phyloP scores from a whole-genome alignment of 1,140 invertebrate species.

The Thaumetopoea pityocampa region DNA sequence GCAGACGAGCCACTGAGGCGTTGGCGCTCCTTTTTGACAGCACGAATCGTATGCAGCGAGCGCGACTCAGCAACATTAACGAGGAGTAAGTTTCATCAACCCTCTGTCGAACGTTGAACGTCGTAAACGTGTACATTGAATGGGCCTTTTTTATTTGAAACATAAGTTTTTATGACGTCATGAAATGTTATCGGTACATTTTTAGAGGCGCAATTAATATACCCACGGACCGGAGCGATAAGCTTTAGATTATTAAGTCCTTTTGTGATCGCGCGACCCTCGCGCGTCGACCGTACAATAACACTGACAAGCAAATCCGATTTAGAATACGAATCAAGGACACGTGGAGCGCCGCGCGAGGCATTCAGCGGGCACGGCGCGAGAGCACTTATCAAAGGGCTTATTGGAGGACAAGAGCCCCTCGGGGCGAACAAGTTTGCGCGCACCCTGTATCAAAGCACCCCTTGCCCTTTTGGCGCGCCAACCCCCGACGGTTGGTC shows the following conservation, averaged over 20 bases:
- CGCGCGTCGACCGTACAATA: conserved; percentile 45
- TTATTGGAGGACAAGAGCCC: conserved; percentile 63
- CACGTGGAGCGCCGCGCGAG: conserved; percentile 57
- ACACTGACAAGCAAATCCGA: conserved; percentile 63
- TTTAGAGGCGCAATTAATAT: conserved; percentile 49
- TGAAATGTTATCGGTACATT: conserved; percentile 50
- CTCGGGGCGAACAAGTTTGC: conserved; percentile 32
- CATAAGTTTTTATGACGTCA: conserved; percentile 45
- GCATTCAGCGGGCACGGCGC: conserved; percentile 51
- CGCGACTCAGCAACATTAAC: too few relatives aligned
- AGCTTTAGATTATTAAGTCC: conserved; percentile 55
- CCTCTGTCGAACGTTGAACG: too few relatives aligned
- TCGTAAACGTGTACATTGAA: conserved; percentile 1
- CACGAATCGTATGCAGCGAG: too few relatives aligned
- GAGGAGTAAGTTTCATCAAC: too few relatives aligned
- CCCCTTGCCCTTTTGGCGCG: conserved; percentile 65
- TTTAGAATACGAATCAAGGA: conserved; percentile 63
- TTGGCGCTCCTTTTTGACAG: too few relatives aligned
- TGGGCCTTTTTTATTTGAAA: conserved; percentile 10
- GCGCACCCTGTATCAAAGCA: conserved; percentile 50
- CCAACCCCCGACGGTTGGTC: conserved; percentile 40
- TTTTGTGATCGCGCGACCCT: conserved; percentile 46
- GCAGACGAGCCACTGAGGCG: too few relatives aligned
- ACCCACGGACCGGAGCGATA: conserved; percentile 40
- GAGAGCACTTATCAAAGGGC: conserved; percentile 59